phyloP scores from a whole-genome alignment of 2,797 vertebrate species.

The Sylvilagus floridanus region DNA sequence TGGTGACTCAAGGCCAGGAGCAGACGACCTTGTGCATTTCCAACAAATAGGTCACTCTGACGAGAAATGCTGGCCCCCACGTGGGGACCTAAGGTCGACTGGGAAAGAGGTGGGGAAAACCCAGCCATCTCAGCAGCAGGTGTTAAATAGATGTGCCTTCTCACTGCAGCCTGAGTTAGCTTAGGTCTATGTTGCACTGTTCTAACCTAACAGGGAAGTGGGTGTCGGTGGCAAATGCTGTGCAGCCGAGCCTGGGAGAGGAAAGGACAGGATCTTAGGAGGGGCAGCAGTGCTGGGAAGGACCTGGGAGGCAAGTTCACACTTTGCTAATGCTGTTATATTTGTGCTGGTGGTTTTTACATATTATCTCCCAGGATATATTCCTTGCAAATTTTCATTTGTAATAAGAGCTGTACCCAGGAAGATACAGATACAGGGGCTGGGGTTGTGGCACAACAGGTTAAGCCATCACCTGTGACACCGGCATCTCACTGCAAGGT shows the following conservation, averaged over 20 bases:
- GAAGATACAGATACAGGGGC: too few species aligned
- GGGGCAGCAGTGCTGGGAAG: background rate
- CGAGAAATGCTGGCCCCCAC: background rate
- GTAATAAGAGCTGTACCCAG: too few species aligned
- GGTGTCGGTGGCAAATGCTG: background rate
- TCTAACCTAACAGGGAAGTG: background rate
- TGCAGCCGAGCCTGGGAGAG: too few species aligned
- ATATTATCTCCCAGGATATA: background rate
- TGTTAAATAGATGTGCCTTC: background rate
- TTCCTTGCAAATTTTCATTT: background rate
- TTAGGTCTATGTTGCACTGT: background rate
- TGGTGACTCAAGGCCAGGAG: conserved; percentile 40
- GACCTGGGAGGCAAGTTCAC: background rate
- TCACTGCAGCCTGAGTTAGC: background rate
- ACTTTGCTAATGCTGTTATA: background rate
- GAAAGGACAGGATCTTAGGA: background rate
- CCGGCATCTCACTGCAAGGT: too few species aligned
- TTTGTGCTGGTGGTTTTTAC: background rate
- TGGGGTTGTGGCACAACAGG: too few species aligned
- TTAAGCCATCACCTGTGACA: too few species aligned
- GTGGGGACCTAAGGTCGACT: background rate
- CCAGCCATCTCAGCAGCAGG: background rate
- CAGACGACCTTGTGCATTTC: conserved; percentile 51
- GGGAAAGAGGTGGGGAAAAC: conserved; percentile 43
- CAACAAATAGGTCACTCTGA: conserved; percentile 60